Conservation (phyloP, 2,797 vertebrate genomes). For the Hybognathus amarus region DNA sequence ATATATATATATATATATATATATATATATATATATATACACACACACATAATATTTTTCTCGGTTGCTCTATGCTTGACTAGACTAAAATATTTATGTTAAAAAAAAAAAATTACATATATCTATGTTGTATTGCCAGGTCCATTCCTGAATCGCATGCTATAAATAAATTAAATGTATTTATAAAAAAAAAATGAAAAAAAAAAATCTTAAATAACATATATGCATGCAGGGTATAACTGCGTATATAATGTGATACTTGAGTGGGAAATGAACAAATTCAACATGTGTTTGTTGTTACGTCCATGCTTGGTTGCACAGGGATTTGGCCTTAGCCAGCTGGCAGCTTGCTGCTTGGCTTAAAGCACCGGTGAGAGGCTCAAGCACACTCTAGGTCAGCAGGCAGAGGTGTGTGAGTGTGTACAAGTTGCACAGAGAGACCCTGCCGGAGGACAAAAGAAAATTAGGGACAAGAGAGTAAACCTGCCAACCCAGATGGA, state of each 20-base stretch:
- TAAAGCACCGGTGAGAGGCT: slow-evolving; percentile 46
- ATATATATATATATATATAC: no score
- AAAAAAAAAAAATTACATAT: no score
- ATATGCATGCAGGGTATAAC: neutral
- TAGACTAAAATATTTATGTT: no score
- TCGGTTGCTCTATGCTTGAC: no score
- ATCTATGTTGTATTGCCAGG: neutral
- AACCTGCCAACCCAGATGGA: slow-evolving; percentile 58
- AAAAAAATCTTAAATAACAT: neutral
- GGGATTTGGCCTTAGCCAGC: slow-evolving; percentile 14
- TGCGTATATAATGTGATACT: neutral
- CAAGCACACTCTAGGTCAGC: slow-evolving; percentile 47
- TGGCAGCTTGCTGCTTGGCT: slow-evolving; percentile 28
- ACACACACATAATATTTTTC: no score
- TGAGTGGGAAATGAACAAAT: slow-evolving; percentile 26
- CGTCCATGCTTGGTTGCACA: slow-evolving; percentile 49
- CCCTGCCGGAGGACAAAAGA: slow-evolving; percentile 53
- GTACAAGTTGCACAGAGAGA: slow-evolving; percentile 34
- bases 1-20: no score
- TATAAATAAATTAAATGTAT: neutral
- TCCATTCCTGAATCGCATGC: neutral
- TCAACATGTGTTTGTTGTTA: slow-evolving; percentile 58
- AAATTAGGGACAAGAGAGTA: slow-evolving; percentile 59
- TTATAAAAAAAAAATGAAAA: no score
- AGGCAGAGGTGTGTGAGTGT: slow-evolving; percentile 36